Evolutionary conservation across 2,113 vertebrate species (phyloP), one percentile per base, ranked within the genome.

Genomic region (Sebastes schlegelii): DNA sequence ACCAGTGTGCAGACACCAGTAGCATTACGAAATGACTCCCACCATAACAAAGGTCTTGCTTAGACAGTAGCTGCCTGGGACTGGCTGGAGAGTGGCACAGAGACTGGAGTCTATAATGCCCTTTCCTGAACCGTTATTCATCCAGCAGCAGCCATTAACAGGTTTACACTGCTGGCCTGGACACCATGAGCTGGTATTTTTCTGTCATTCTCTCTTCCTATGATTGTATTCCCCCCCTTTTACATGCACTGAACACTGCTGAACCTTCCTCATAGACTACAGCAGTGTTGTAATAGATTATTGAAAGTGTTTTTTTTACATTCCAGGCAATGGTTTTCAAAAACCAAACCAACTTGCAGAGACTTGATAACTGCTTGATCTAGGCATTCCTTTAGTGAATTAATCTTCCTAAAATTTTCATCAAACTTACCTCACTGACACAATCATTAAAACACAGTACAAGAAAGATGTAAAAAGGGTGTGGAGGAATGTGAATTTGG

Each of bases 1-100:
- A 76, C 68, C 48, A 45, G 16, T 70, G 79, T 78, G 74, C 63
- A 77, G 78, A 84, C 72, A 86, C 75, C 74, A 83, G 61, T 70
- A 55, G 76, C 54, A 68, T 85, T 82, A 63, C 23, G 6, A 86
- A 80, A 87, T 43, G 10, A 68, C 55, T 88, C 80, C 85, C 73
- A 85, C 62, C 73, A 80, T 79, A 86, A 88, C 70, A 89, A 83
- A 89, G 73, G 43, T 76, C 68, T 82, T 73, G 82, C 74, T 90
- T 78, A 69, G 68, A 77, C 81, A 86, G 82, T 74, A 87, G 43
- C 51, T 72, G 60, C 11, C 64, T 80, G 58, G 61, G 72, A 69
- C 71, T 73, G 75, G 80, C 83, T 71, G 65, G 49, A 40, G 67
- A 74, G 68, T 4, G 55, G 57, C 74, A 48, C 19, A 10, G 17